A percentile compares a stretch with the other conserved stretches of the same genome.
Conservation (phyloP, 2,113 vertebrate genomes). For the Eira barbara region DNA sequence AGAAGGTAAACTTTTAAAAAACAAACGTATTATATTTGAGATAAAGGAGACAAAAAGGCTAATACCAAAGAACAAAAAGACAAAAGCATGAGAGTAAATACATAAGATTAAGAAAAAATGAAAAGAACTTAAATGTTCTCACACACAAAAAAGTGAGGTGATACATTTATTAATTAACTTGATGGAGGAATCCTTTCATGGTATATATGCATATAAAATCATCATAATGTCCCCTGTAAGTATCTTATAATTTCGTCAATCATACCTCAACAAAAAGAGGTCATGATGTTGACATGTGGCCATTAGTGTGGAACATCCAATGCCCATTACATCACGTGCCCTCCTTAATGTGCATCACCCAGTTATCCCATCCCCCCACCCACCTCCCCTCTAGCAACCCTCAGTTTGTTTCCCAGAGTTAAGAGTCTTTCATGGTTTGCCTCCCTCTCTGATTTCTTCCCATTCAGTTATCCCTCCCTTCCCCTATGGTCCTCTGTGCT, state of each 20-base stretch:
- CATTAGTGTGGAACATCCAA: neutral
- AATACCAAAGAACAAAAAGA: neutral
- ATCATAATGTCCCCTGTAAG: neutral
- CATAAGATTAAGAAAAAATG: neutral
- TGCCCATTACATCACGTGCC: too few relatives aligned
- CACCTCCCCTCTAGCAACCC: too few relatives aligned
- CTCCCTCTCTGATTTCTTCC: too few relatives aligned
- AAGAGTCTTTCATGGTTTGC: too few relatives aligned
- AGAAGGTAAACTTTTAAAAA: neutral
- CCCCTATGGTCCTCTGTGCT: too few relatives aligned
- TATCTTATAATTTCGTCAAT: neutral
- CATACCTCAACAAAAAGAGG: neutral
- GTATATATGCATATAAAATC: neutral
- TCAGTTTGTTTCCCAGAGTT: too few relatives aligned
- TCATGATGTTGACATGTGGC: neutral
- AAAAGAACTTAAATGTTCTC: neutral
- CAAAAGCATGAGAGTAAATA: neutral
- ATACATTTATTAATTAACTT: neutral
- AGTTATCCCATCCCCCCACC: too few relatives aligned
- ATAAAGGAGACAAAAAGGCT: neutral
- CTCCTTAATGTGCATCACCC: too few relatives aligned
- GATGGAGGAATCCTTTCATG: neutral
- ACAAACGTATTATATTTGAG: neutral
- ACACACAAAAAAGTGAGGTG: neutral
- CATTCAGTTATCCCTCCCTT: too few relatives aligned